Percentiles rank a stretch among this genome's conserved stretches.
Conservation (phyloP, 2,797 vertebrate species). For the Rhinichthys osculus region DNA sequence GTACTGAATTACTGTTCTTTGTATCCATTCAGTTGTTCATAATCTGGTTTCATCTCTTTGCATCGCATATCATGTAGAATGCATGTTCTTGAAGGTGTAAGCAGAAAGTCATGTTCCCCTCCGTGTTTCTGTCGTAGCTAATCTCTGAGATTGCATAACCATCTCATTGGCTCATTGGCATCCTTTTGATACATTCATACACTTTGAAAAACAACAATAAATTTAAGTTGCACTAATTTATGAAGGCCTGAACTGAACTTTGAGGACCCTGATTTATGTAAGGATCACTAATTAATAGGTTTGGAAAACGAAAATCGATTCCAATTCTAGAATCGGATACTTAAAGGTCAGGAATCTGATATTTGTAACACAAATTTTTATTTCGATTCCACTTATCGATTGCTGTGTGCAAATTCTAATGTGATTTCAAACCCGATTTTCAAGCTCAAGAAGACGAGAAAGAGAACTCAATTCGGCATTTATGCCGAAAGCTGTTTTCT, state of each 20-base stretch:
- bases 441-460: neutral
- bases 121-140: neutral
- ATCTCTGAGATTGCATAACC: neutral
- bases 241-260: neutral
- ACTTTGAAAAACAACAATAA: neutral
- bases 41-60: conserved; percentile 16
- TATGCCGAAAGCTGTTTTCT: neutral
- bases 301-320: neutral
- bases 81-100: conserved; percentile 50
- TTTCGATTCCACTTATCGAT: neutral
- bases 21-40: conserved; percentile 30
- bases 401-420: neutral
- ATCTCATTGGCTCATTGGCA: conserved; percentile 17
- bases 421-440: neutral
- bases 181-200: neutral
- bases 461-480: neutral
- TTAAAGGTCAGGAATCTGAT: neutral
- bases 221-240: neutral
- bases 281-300: conserved; percentile 12
- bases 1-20: neutral
- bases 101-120: conserved; percentile 21
- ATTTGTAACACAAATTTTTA: neutral
- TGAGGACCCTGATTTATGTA: conserved; percentile 8
- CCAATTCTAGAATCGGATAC: neutral
- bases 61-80: conserved; percentile 31